Conservation (phyloP, 2,888 invertebrate genomes). For the Heliconius hortense region DNA sequence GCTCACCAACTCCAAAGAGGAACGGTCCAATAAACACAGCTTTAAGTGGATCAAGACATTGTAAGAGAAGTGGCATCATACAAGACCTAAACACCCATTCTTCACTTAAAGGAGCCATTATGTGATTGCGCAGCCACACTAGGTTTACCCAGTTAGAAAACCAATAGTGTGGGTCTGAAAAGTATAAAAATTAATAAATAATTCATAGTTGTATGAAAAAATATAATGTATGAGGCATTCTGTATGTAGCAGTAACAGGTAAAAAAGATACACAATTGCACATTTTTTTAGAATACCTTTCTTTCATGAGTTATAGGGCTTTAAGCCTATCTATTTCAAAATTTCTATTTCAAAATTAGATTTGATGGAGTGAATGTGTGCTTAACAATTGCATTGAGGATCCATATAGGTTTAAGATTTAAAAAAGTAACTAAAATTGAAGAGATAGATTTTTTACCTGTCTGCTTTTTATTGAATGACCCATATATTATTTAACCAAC, state of each 20-base stretch:
- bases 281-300: no score
- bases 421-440: no score
- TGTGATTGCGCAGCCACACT: slow-evolving; percentile 93
- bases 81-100: slow-evolving; percentile 98
- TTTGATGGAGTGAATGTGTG: no score
- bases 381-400: no score
- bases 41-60: slow-evolving; percentile 87
- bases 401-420: no score
- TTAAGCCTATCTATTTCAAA: no score
- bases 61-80: slow-evolving; percentile 94
- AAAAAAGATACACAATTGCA: neutral
- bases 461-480: no score
- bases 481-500: neutral
- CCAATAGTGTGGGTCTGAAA: slow-evolving; percentile 87
- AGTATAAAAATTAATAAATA: neutral
- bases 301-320: no score
- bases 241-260: neutral
- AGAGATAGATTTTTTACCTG: no score
- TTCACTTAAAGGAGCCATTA: slow-evolving; percentile 96
- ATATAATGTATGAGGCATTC: neutral
- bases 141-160: slow-evolving; percentile 86
- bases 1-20: slow-evolving; percentile 93
- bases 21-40: slow-evolving; percentile 93
- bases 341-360: no score
- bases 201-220: neutral